Conservation (phyloP, 2,113 vertebrate species). For the Chionodraco myersi region DNA sequence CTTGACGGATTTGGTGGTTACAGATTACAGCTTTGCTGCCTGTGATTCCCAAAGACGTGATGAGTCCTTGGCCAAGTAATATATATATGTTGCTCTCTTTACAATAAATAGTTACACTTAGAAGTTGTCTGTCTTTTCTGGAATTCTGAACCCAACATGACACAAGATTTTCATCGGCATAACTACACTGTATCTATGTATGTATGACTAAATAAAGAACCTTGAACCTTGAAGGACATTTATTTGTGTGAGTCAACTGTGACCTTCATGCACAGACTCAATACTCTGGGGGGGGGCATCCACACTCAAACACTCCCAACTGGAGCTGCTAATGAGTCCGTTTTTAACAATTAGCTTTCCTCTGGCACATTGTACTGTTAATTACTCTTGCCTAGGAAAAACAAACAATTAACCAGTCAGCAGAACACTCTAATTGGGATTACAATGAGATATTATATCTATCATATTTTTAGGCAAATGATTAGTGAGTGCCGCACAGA, state of each 20-base stretch:
- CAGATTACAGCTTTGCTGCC: no score
- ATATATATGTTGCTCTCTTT: no score
- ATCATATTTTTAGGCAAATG: slow-evolving; percentile 77
- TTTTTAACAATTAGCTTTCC: slow-evolving; percentile 75
- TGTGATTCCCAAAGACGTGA: no score
- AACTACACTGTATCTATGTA: no score
- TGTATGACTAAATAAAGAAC: no score
- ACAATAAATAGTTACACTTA: no score
- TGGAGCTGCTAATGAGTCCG: slow-evolving; percentile 75
- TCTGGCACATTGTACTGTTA: slow-evolving; percentile 77
- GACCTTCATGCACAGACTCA: slow-evolving; percentile 64
- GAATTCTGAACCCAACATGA: no score
- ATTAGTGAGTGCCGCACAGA: slow-evolving; percentile 63
- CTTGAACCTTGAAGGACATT: slow-evolving; percentile 4
- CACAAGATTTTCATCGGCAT: no score
- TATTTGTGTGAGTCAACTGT: slow-evolving; percentile 52
- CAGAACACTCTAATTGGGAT: slow-evolving; percentile 80
- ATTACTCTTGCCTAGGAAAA: slow-evolving; percentile 79
- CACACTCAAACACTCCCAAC: slow-evolving; percentile 72
- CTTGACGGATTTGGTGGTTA: no score
- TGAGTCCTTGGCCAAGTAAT: no score
- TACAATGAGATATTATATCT: slow-evolving; percentile 80
- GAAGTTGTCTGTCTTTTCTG: no score
- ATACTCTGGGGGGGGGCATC: slow-evolving; percentile 43
- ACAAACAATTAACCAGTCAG: slow-evolving; percentile 85